Evolutionary conservation across 2,113 vertebrate species (phyloP), one percentile per base, ranked within the genome.

Genomic region (Hemibagrus wyckioides): DNA sequence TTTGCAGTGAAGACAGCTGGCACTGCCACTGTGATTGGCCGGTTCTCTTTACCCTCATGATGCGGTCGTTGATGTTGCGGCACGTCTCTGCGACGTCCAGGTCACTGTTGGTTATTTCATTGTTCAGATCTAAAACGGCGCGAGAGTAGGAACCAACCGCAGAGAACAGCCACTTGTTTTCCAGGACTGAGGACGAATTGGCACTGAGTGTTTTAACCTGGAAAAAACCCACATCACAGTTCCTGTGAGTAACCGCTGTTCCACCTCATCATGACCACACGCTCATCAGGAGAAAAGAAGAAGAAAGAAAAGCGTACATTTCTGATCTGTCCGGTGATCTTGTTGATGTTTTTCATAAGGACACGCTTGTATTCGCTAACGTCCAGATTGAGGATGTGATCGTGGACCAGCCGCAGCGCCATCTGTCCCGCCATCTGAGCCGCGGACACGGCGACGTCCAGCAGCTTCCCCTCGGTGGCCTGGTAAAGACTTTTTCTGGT

Each of bases 371-470:
- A 99, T 52, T 88, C 90, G 1, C 88, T 90, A 5, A 95, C 94
- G 41, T 98, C 96, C 89, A 99, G 93, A 79, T 67, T 91, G 63
- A 99, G 91, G 79, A 96, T 91, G 52, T 95, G 93, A 85, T 97
- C 94, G 8, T 97, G 95, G 39, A 95, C 96, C 44, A 99, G 92
- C 14, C 95, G 94, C 9, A 99, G 92, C 1, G 96, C 93, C 90
- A 99, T 92, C 36, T 94, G 96, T 6, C 96, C 97, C 6, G 97
- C 96, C 3, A 99, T 90, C 92, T 96, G 95, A 0, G 96, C 95
- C 5, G 95, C 97, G n/a, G 86, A 4, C 0, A 13, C 89, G 0
- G 91, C 86, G 36, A 95, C 52, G 0, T n/a, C 3, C 0, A 89
- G n/a, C 23, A 96, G 89, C 2, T 17, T 36, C 0, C 85, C 36